A percentile compares a stretch with the other conserved stretches of the same genome.
Evolutionary conservation across 2,113 vertebrate genomes (phyloP).

Genomic region (Mormyrus iriodes): DNA sequence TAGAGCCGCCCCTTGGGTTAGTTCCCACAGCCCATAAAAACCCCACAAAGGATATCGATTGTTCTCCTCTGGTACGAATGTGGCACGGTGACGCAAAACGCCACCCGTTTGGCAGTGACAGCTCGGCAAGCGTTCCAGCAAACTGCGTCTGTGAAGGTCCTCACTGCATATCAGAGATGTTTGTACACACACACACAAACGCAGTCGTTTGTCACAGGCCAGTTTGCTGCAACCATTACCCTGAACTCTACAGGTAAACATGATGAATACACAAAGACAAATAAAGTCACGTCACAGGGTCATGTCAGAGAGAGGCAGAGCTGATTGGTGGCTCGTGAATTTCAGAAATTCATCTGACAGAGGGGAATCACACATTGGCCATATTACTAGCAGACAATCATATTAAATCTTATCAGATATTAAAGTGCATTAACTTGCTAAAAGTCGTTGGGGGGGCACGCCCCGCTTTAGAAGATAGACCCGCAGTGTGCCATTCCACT

Average conservation of each 20-base stretch:
- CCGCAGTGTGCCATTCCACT: not conserved
- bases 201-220: not conserved
- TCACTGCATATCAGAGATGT: not conserved
- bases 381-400: not conserved
- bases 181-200: not conserved
- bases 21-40: slow-evolving; percentile 26
- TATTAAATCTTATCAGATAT: slow-evolving; percentile 34
- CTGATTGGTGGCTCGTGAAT: not conserved
- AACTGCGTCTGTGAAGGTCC: not conserved
- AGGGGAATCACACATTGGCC: not conserved
- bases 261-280: not conserved
- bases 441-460: too few relatives aligned
- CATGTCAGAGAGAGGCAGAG: not conserved
- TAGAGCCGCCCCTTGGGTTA: not conserved
- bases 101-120: slow-evolving; percentile 29
- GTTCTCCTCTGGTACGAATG: slow-evolving; percentile 47
- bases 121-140: not conserved
- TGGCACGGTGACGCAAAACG: slow-evolving; percentile 32
- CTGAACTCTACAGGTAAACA: not conserved
- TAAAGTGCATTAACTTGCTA: not conserved
- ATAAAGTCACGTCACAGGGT: not conserved
- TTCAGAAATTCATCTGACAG: not conserved
- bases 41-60: slow-evolving; percentile 42
- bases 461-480: not conserved
- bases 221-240: not conserved